These are phyloP conservation scores for Meiosimyza decipiens DNA, from an alignment of 2,888 invertebrate genomes.

Conservation along the genomic window DNA sequence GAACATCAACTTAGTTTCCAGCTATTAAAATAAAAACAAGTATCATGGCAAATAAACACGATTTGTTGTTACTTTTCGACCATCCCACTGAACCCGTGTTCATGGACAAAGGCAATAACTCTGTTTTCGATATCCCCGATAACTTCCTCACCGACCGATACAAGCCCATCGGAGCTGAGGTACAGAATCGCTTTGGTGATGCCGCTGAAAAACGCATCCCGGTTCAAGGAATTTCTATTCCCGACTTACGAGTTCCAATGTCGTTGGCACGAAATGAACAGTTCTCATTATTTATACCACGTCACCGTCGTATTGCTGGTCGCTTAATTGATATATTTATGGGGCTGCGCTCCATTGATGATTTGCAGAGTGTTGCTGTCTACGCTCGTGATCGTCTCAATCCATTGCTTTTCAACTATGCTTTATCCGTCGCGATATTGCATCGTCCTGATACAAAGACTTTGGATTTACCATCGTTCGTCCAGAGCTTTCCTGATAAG, in stretches of 20 bases:
- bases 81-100: conserved; percentile 82
- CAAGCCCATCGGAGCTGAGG: conserved; percentile 67
- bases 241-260: conserved; percentile 73
- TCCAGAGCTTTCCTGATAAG: conserved; percentile 75
- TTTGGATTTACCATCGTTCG: conserved; percentile 72
- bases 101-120: conserved; percentile 74
- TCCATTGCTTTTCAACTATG: conserved; percentile 83
- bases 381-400: conserved; percentile 80
- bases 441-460: conserved; percentile 74
- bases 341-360: conserved; percentile 77
- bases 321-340: conserved; percentile 77
- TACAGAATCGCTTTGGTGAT: conserved; percentile 72
- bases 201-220: conserved; percentile 69
- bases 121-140: conserved; percentile 74
- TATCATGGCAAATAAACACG: conserved; percentile 67
- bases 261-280: conserved; percentile 73
- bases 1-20: not conserved
- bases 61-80: conserved; percentile 77
- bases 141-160: conserved; percentile 72
- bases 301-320: conserved; percentile 75
- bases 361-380: conserved; percentile 75
- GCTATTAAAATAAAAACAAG: not conserved
- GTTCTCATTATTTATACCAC: conserved; percentile 79
- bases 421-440: conserved; percentile 79
- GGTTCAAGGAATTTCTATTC: conserved; percentile 73